These are phyloP conservation scores for Eunapius fragilis DNA, from an alignment of 37 sponge, comb jelly and placozoan genomes.

Conservation along the genomic window DNA sequence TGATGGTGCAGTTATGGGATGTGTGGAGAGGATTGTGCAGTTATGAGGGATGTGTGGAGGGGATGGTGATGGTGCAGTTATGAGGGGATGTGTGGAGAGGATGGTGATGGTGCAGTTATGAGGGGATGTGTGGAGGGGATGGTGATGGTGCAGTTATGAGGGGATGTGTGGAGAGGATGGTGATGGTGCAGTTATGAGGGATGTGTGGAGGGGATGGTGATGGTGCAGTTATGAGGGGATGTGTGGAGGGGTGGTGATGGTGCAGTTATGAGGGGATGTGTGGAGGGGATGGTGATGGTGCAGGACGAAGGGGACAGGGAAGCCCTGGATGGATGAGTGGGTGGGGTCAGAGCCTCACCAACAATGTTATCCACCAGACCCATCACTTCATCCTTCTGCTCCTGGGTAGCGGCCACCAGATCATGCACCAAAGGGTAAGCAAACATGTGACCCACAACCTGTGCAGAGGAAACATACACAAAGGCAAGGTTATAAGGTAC, in stretches of 20 bases:
- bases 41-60: too few species aligned
- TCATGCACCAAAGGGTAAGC: conserved; percentile 77
- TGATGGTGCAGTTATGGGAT: not conserved
- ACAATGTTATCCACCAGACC: conserved; percentile 55
- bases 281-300: not conserved
- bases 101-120: not conserved
- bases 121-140: too few species aligned
- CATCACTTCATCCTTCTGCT: conserved; percentile 37
- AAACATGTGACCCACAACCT: conserved; percentile 87
- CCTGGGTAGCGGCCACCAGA: conserved; percentile 51
- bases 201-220: not conserved
- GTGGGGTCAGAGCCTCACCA: conserved; percentile 27
- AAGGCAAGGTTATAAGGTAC: too few species aligned
- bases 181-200: not conserved
- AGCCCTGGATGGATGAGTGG: not conserved
- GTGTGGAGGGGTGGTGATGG: not conserved
- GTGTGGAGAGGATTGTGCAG: not conserved
- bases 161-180: not conserved
- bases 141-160: not conserved
- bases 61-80: not conserved
- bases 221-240: not conserved
- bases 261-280: not conserved
- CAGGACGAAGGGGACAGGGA: not conserved
- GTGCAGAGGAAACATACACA: not conserved
- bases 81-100: not conserved